Evolutionary conservation across 35 echinoderm and acorn worm species (phyloP).

Genomic region (Heliocidaris tuberculata): DNA sequence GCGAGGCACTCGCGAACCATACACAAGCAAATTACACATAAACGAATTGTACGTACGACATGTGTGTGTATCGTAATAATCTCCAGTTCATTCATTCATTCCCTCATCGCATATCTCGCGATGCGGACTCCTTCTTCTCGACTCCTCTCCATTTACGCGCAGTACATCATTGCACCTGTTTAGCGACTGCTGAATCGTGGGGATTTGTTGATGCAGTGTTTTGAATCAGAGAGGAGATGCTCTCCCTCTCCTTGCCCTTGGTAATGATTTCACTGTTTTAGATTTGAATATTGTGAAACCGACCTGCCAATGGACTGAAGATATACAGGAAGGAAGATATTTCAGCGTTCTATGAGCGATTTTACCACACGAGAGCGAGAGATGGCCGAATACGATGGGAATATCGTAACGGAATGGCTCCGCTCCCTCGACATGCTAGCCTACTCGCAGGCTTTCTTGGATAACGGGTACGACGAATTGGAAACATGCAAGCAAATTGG

Average conservation of each 20-base stretch:
- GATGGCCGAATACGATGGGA: conserved; percentile 62
- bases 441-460: conserved; percentile 76
- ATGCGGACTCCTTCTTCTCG: neutral
- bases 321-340: neutral
- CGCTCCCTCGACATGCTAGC: conserved; percentile 83
- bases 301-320: neutral
- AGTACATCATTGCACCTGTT: neutral
- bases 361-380: neutral
- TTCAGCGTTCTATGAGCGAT: neutral
- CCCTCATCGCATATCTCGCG: neutral
- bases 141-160: neutral
- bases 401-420: conserved; percentile 95
- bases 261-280: neutral
- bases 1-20: neutral
- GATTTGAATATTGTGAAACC: neutral
- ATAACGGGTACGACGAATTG: conserved; percentile 97
- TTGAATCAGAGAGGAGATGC: neutral
- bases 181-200: neutral
- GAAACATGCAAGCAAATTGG: conserved; percentile 99
- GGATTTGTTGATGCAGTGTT: neutral
- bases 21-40: conserved; percentile 19
- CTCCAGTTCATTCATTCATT: conserved; percentile 22
- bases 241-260: no score
- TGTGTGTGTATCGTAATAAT: conserved; percentile 6
- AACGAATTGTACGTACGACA: conserved; percentile 36